These are phyloP conservation scores for Semaprochilodus insignis DNA, from an alignment of 2,797 vertebrate genomes.

Conservation along the genomic window DNA sequence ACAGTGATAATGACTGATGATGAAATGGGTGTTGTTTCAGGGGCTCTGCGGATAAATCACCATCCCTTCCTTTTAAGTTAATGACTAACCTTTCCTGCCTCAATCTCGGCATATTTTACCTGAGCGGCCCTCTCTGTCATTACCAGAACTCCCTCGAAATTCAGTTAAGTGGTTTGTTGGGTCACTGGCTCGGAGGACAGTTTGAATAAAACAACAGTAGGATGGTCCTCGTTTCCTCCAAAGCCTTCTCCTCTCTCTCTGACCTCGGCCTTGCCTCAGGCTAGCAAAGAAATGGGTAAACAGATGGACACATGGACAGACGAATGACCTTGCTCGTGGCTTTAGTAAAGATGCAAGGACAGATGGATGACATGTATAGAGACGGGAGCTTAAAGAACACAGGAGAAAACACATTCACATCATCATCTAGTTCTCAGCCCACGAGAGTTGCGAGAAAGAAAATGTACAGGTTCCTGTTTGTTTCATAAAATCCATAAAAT, in stretches of 20 bases:
- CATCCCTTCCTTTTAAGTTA: constrained; percentile 9
- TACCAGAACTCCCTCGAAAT: not conserved
- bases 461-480: no score
- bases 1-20: not conserved
- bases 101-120: not conserved
- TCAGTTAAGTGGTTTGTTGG: not conserved
- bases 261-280: constrained; percentile 2
- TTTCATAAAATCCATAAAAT: no score
- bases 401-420: not conserved
- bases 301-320: constrained; percentile 19
- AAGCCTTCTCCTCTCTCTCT: constrained; percentile 1
- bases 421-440: not conserved
- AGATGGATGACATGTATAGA: not conserved
- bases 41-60: not conserved
- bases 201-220: constrained; percentile 4
- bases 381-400: not conserved
- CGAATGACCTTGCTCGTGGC: constrained; percentile 3
- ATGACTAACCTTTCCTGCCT: not conserved
- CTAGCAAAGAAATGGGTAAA: constrained; percentile 8
- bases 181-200: not conserved
- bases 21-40: not conserved
- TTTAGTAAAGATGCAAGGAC: not conserved
- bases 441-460: not conserved
- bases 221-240: not conserved
- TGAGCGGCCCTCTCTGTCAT: not conserved